phyloP scores from a whole-genome alignment of 37 sponge, comb jelly and placozoan genomes.

The Aplysina aerophoba region DNA sequence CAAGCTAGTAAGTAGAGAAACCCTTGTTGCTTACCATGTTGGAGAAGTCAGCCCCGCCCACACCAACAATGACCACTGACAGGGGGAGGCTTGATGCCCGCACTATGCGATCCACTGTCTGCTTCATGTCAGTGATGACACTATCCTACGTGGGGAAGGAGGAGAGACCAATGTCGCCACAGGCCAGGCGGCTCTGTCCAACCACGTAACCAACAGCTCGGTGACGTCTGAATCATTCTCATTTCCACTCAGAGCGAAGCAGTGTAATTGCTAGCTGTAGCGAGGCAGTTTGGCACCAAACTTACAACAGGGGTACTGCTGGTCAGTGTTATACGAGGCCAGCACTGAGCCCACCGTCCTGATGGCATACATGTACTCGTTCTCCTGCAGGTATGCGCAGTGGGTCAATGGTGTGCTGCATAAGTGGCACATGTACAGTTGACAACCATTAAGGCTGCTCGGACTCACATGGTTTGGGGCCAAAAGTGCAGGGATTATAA shows the following conservation, averaged over 20 bases:
- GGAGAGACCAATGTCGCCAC: neutral
- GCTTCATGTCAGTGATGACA: slow-evolving; percentile 51
- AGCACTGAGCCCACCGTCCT: slow-evolving; percentile 85
- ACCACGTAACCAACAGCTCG: too few species aligned
- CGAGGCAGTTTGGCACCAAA: slow-evolving; percentile 88
- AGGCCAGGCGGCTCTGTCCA: too few species aligned
- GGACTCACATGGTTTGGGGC: slow-evolving; percentile 50
- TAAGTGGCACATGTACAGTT: too few species aligned
- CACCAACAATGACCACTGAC: slow-evolving; percentile 52
- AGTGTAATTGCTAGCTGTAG: slow-evolving; percentile 70
- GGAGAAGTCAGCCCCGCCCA: slow-evolving; percentile 39
- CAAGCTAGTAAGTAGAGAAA: too few species aligned
- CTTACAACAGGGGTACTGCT: slow-evolving; percentile 80
- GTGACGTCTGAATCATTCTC: slow-evolving; percentile 67
- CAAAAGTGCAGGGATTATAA: slow-evolving; percentile 70
- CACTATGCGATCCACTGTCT: slow-evolving; percentile 45
- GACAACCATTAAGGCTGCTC: too few species aligned
- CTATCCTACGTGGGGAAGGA: slow-evolving; percentile 28
- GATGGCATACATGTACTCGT: slow-evolving; percentile 81
- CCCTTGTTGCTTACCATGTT: slow-evolving; percentile 24
- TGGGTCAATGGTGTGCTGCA: too few species aligned
- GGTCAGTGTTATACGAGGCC: slow-evolving; percentile 85
- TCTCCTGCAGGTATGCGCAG: slow-evolving; percentile 61
- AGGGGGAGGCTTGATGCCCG: slow-evolving; percentile 33
- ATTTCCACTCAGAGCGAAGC: slow-evolving; percentile 86